Evolutionary conservation across 1,140 invertebrate genomes (phyloP), one percentile per base, ranked within the genome.

Genomic region (Myzus persicae): DNA sequence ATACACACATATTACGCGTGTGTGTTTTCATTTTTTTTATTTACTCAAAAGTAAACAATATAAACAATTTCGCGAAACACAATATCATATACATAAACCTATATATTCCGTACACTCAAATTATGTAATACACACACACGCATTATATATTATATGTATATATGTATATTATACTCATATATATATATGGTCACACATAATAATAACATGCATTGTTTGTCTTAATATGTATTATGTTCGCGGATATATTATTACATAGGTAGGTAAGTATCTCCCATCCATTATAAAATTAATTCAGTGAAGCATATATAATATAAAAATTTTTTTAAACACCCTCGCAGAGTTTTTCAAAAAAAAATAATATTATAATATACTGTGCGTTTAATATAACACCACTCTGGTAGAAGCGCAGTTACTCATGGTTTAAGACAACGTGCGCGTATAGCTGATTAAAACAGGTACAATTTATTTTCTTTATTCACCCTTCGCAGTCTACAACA

Each of bases 231-330:
- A 24, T 51, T 24, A 67, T 67, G 26, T 31, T n/a, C n/a, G n/a
- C n/a, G n/a, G 11, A n/a, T 76, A 76, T 76, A 67, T 67, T 51
- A n/a, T 76, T 76, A 76, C n/a, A n/a, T 20, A n/a, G 59, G n/a
- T n/a, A 76, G 59, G 14, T n/a, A 76, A n/a, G 14, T n/a, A 18
- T 5, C n/a, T n/a, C 14, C 59, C n/a, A 76, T 76, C 31, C n/a
- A 76, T 76, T 76, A n/a, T n/a, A n/a, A n/a, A 76, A 76, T 76
- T 76, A 76, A 76, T 76, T 76, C 59, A n/a, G 59, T 14, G 59
- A 1, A 76, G 31, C 14, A 76, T 76, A 76, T 76, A 76, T 76
- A n/a, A 36, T 76, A 76, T 76, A 76, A 26, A 26, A 54, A n/a
- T 18, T 18, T n/a, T n/a, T 76, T 76, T 76, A n/a, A 76, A n/a